Evolutionary conservation across 2,113 vertebrate genomes (phyloP), one percentile per base, ranked within the genome.

Genomic region (Triplophysa tibetana): DNA sequence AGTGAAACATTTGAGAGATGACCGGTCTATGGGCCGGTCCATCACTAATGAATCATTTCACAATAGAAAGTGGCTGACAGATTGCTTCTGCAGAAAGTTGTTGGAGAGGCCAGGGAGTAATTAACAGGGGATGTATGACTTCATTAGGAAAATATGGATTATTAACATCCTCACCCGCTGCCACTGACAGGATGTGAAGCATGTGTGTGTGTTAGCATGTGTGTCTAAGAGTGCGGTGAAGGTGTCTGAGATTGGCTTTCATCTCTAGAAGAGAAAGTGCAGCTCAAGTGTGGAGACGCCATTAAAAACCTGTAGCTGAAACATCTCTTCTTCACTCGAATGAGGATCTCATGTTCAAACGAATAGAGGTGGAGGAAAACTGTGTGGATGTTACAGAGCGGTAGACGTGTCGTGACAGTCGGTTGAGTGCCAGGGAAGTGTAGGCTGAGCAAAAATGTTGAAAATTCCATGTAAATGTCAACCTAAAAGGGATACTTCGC

Each of bases 81-180:
- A 80, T 81, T 88, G 83, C 86, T 84, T 85, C 88, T 86, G 79
- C 80, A 72, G 84, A 94, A 92, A 86, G 85, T 86, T 38, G 89
- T 89, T 93, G 29, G 64, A 85, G 84, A 84, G 79, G 85, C 79
- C 77, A 86, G 89, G 80, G 88, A 90, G 85, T 89, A 89, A 88
- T 92, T 89, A 91, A 90, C 90, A 88, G 77, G 85, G 83, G 89
- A 82, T 89, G 78, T 66, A 85, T 88, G 77, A 75, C 89, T 84
- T 85, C 86, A 93, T 90, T 90, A 91, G 87, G 81, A 86, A 92
- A 93, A 90, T 92, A 90, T 87, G 84, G 90, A 88, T 89, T 88
- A 92, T 93, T 94, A 93, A 91, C 90, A 89, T 91, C 85, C 84
- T 89, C 85, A 89, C 90, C 88, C 91, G 92, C 85, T 80, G 67